phyloP scores from a whole-genome alignment of 2,113 vertebrate genomes.

The Nothoprocta pentlandii region DNA sequence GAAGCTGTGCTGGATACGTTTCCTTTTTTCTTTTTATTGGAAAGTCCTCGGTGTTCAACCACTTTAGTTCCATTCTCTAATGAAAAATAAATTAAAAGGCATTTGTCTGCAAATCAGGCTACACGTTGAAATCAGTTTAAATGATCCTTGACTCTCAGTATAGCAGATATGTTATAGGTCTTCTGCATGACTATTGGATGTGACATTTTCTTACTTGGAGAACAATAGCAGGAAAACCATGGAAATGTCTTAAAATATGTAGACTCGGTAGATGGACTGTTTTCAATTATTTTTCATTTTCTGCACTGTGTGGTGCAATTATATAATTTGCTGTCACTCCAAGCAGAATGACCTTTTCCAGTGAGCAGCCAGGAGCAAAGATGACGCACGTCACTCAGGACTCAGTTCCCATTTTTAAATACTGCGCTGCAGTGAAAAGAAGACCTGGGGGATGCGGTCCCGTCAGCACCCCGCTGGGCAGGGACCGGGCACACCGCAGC shows the following conservation, averaged over 20 bases:
- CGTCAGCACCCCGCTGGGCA: not conserved
- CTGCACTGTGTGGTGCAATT: not conserved
- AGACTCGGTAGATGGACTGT: not conserved
- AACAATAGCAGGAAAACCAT: not conserved
- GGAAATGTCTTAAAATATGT: not conserved
- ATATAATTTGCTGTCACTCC: not conserved
- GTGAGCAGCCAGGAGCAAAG: not conserved
- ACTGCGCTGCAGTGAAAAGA: not conserved
- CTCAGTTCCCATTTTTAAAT: not conserved
- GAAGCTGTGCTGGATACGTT: not conserved
- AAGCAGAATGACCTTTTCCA: not conserved
- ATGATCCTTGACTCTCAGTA: not conserved
- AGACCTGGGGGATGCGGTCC: not conserved
- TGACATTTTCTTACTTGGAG: not conserved
- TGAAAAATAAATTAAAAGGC: not conserved
- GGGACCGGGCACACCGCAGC: rapidly evolving
- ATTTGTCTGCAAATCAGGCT: not conserved
- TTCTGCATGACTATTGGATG: not conserved
- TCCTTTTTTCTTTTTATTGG: not conserved
- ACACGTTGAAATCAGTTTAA: not conserved
- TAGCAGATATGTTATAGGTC: rapidly evolving
- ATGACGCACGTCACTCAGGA: not conserved
- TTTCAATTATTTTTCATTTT: not conserved
- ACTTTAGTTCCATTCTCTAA: not conserved
- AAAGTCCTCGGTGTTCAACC: not conserved